Evolutionary conservation across 2,888 invertebrate genomes (phyloP).

Genomic region (Sisyra nigra): DNA sequence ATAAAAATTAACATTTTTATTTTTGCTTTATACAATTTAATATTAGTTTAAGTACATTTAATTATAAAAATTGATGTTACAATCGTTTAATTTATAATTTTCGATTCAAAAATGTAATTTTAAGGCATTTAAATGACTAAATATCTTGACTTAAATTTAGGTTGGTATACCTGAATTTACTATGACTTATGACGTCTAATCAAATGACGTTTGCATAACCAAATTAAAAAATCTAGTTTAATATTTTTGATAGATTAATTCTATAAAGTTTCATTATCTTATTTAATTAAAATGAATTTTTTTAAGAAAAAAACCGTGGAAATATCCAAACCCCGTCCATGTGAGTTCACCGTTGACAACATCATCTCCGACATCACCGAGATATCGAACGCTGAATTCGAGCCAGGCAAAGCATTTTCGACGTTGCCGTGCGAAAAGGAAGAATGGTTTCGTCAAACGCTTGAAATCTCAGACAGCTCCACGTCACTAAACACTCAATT

Average conservation of each 20-base stretch:
- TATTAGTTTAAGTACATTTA: background rate
- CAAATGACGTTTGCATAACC: too few species aligned
- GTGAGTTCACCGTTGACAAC: slow-evolving; percentile 12
- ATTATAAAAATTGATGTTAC: too few species aligned
- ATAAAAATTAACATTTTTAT: background rate
- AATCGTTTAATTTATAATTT: too few species aligned
- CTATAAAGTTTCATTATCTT: too few species aligned
- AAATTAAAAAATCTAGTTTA: too few species aligned
- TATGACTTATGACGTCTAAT: too few species aligned
- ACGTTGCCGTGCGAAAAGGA: slow-evolving; percentile 9
- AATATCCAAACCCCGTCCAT: slow-evolving; percentile 9
- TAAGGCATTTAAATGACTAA: too few species aligned
- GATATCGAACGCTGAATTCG: slow-evolving; percentile 12
- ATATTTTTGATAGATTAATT: background rate
- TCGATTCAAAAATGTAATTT: too few species aligned
- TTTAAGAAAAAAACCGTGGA: slow-evolving; percentile 8
- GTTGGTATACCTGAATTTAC: too few species aligned
- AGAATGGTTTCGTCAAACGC: slow-evolving; percentile 12
- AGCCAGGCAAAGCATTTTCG: slow-evolving; percentile 7
- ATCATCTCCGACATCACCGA: slow-evolving; percentile 15
- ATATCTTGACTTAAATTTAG: too few species aligned
- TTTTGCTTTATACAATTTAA: background rate
- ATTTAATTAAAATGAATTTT: too few species aligned
- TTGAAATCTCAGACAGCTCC: too few species aligned
- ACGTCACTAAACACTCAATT: slow-evolving; percentile 12